Evolutionary conservation across 2,888 invertebrate species (phyloP), one percentile per base, ranked within the genome.

Genomic region (Dasysyrphus tricinctus): DNA sequence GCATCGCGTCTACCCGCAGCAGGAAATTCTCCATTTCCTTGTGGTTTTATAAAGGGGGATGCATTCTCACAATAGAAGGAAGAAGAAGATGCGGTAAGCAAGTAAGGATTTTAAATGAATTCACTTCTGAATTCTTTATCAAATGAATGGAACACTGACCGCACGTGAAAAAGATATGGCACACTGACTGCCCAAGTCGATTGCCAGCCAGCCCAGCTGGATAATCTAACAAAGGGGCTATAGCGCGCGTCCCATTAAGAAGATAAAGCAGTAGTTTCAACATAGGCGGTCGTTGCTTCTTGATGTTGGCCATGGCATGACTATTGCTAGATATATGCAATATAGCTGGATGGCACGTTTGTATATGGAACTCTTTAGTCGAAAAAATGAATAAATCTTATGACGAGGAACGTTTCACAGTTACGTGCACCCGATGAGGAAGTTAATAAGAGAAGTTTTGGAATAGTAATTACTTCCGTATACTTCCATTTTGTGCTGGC

Each of bases 111-210:
- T 69, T 78, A 85, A 85, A 85, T 81, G 67, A 77, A 85, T 85
- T 85, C 85, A 69, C 77, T 85, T 81, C 69, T 85, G 77, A 85
- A 85, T 85, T 81, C 74, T 85, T 81, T 81, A 85, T 85, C 81
- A 81, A 85, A 74, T 85, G 77, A 81, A 85, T 85, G 77, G 70
- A 81, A 77, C 69, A 56, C 73, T 85, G 81, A 85, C 85, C 81
- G 81, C 77, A 85, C 81, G 81, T 85, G 85, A 85, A 85, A 85
- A 81, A 85, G 85, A 85, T 85, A 85, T 63, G 69, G 44, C 56
- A 56, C 49, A 63, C 47, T 76, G 65, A 44, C 61, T 57, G 73
- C 34, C 47, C 24, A 16, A 16, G 7, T 32, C 3, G n/a, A 29
- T 32, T 16, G 49, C 12, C 12, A 29, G 8, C 14, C 14, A 8